Conservation (phyloP, 92 coral and sea anemone species). For the Palythoa heliodiscus region DNA sequence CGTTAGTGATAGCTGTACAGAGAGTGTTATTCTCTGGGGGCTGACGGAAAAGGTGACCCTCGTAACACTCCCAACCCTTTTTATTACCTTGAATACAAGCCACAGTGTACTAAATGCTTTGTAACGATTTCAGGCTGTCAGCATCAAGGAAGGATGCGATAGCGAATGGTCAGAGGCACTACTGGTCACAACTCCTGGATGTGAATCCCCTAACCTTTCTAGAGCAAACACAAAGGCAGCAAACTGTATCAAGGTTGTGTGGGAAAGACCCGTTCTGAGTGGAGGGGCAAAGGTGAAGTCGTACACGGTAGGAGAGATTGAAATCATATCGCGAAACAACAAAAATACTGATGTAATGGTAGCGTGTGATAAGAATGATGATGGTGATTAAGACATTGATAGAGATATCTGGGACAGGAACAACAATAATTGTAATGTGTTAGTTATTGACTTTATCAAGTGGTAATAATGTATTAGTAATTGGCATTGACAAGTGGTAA, state of each 20-base stretch:
- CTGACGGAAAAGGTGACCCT: too few species aligned
- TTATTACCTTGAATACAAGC: neutral
- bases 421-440: neutral
- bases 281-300: slow-evolving; percentile 76
- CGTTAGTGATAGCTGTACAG: too few species aligned
- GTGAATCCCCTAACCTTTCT: slow-evolving; percentile 60
- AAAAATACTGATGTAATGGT: neutral
- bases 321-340: neutral
- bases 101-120: neutral
- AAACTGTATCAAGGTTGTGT: slow-evolving; percentile 75
- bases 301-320: slow-evolving; percentile 60
- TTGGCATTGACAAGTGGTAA: too few species aligned
- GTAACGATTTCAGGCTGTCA: slow-evolving; percentile 62
- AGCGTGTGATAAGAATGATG: neutral
- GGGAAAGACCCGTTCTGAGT: slow-evolving; percentile 70
- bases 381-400: too few species aligned
- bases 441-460: too few species aligned
- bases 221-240: slow-evolving; percentile 67
- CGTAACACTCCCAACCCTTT: too few species aligned
- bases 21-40: too few species aligned
- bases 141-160: slow-evolving; percentile 76
- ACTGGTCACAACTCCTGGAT: slow-evolving; percentile 86
- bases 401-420: neutral
- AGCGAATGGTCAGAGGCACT: slow-evolving; percentile 82
- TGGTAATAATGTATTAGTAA: too few species aligned